Evolutionary conservation across 2,797 vertebrate genomes (phyloP).

Genomic region (Valencia hispanica): DNA sequence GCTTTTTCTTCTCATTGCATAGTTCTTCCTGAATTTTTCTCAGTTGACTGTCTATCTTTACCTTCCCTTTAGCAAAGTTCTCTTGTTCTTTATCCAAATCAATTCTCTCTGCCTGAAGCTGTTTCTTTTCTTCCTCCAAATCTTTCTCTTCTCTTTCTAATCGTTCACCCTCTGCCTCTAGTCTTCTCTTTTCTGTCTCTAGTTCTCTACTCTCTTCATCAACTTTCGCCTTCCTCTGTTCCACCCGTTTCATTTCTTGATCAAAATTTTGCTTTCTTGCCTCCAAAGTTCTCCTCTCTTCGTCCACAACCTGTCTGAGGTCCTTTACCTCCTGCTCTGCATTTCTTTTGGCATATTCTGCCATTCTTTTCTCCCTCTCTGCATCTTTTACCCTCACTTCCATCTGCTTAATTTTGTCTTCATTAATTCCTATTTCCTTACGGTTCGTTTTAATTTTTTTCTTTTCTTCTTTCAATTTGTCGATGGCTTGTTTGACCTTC

Average conservation of each 20-base stretch:
- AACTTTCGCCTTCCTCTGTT: background rate
- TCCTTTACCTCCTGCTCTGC: background rate
- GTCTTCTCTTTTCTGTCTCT: background rate
- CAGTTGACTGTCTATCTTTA: background rate
- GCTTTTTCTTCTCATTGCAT: background rate
- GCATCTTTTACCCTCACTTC: background rate
- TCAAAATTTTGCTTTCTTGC: background rate
- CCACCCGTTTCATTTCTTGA: background rate
- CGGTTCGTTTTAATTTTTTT: background rate
- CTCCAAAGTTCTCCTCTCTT: background rate
- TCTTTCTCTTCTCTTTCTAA: background rate
- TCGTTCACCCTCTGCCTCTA: background rate
- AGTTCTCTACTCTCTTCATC: background rate
- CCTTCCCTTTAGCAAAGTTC: background rate
- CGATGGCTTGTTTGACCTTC: background rate
- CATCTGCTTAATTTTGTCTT: background rate
- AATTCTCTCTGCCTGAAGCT: background rate
- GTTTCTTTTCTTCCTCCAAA: background rate
- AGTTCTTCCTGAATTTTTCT: background rate
- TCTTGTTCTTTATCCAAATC: background rate
- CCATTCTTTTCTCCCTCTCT: background rate
- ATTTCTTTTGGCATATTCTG: background rate
- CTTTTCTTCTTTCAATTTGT: background rate
- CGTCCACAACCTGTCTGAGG: background rate
- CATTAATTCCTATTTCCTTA: background rate